Base-by-base conservation (phyloP, 2,113 vertebrate genomes). In the Motacilla alba region DNA sequence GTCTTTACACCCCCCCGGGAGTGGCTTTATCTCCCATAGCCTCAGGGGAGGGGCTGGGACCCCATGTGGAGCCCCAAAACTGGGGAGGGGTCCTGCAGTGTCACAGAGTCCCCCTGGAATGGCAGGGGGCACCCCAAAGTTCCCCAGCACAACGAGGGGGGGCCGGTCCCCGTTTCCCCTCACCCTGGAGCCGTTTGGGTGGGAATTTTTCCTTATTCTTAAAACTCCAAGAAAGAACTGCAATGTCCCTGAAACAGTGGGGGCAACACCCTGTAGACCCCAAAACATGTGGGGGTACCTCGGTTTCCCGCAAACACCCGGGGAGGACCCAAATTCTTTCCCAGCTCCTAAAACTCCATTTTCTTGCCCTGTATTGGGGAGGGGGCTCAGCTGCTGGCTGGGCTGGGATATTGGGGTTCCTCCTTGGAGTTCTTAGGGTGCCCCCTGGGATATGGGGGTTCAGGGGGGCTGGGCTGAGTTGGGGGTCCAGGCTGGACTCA, bases 181-280 rank as follows among this genome's bases (percentile, higher is more conserved):
- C 15, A 7, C 6, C 5, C 8, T 52, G 24, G 7, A 10, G 3
- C 2, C 31, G 9, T 9, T 55, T 7, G 15, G 12, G 8, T 30
- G 6, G 1, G 5, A 24, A 26, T 18, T 7, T n/a, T 35, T 1
- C 4, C 2, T 11, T 15, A 23, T 1, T 3, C 0, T 15, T 9
- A 10, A 31, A 43, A 17, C 2, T 3, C 15, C 7, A 23, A 14
- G 30, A 18, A 7, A 3, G 4, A 21, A 2, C 9, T 3, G 4
- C 0, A 30, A 15, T 21, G 16, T 21, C 6, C 7, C 8, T 7
- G 2, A 26, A 56, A 22, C 2, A 18, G 3, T 8, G 13, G 4
- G 18, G 23, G 31, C 18, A 27, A 2, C 7, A 16, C 8, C 1
- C 3, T 12, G 4, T 2, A 30, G 8, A 30, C 26, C 55, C 15